Percentiles rank a stretch among this genome's conserved stretches.
These are phyloP conservation scores for Ceryle rudis DNA, from an alignment of 2,797 vertebrate genomes.

Conservation along the genomic window DNA sequence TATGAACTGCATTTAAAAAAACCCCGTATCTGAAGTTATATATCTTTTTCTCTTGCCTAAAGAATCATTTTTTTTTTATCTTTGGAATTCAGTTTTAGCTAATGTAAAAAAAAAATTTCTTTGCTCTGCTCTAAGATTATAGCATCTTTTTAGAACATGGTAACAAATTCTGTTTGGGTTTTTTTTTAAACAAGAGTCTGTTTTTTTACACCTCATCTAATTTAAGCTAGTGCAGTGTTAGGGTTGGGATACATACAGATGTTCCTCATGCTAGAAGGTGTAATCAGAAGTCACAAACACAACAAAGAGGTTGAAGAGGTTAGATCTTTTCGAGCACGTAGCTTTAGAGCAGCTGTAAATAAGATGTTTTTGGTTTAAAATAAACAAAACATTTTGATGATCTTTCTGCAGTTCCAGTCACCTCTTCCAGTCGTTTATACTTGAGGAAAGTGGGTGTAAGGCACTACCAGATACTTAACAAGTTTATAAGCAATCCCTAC, in stretches of 20 bases:
- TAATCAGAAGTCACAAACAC: conserved; percentile 24
- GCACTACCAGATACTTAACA: neutral
- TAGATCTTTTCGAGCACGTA: neutral
- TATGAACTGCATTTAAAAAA: neutral
- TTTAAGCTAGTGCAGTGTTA: neutral
- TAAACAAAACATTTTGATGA: neutral
- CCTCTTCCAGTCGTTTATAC: neutral
- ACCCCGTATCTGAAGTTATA: no score
- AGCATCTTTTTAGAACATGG: no score
- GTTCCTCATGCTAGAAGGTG: conserved; percentile 8
- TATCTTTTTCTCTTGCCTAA: neutral
- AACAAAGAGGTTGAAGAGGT: conserved; percentile 25
- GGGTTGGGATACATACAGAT: neutral
- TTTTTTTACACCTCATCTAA: conserved; percentile 31
- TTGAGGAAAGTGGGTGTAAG: neutral
- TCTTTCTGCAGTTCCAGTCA: neutral
- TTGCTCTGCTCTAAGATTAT: neutral
- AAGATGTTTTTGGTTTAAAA: neutral
- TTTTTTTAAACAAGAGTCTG: neutral
- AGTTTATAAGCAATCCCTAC: neutral
- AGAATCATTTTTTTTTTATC: neutral
- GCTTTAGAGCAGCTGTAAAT: neutral
- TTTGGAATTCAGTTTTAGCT: neutral
- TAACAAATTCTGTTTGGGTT: no score
- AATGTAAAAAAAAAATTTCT: neutral